Evolutionary conservation across 2,888 invertebrate genomes (phyloP).

Genomic region (Microdon myrmicae): DNA sequence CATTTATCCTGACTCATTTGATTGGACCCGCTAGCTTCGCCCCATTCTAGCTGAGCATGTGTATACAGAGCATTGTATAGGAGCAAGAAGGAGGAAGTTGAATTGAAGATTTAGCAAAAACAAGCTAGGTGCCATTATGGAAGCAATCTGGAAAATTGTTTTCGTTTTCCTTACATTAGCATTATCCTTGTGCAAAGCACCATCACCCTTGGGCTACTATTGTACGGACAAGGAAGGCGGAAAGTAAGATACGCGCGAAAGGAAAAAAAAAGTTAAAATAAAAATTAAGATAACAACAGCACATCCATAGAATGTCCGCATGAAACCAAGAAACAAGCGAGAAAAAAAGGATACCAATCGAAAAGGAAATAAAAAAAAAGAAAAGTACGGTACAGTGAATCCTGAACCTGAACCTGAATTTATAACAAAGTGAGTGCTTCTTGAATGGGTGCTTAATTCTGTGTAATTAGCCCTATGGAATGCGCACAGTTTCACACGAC

Average conservation of each 20-base stretch:
- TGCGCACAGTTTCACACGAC: conserved; percentile 34
- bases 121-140: conserved; percentile 48
- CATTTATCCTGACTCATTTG: conserved; percentile 31
- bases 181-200: conserved; percentile 51
- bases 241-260: conserved; percentile 20
- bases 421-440: conserved; percentile 29
- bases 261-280: not conserved
- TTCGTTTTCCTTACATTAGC: conserved; percentile 48
- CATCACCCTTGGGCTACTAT: conserved; percentile 35
- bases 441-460: conserved; percentile 45
- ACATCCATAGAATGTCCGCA: no score
- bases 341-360: not conserved
- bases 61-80: no score
- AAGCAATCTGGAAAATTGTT: conserved; percentile 52
- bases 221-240: no score
- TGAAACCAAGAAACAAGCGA: no score
- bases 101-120: conserved; percentile 6
- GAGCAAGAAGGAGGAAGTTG: no score
- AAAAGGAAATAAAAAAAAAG: not conserved
- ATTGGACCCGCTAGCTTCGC: conserved; percentile 8
- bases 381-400: conserved; percentile 10
- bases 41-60: no score
- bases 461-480: conserved; percentile 46
- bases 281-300: conserved; percentile 41
- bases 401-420: conserved; percentile 39